Percentiles rank a stretch among this genome's conserved stretches.
phyloP scores from a whole-genome alignment of 1,140 invertebrate species.

The Ruditapes philippinarum region DNA sequence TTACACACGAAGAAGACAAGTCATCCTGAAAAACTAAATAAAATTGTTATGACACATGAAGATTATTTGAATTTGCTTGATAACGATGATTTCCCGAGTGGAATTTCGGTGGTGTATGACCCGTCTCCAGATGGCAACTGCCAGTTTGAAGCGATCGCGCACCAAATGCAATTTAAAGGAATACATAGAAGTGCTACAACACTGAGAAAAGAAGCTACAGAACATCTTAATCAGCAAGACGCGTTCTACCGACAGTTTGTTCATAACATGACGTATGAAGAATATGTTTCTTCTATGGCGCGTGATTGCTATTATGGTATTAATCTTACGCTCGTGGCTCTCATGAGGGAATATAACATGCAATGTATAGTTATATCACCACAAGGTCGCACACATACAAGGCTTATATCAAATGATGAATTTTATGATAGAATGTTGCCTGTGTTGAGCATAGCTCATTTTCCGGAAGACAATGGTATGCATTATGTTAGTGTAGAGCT shows the following conservation, averaged over 20 bases:
- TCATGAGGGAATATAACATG: conserved; percentile 45
- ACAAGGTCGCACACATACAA: neutral
- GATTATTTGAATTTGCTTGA: neutral
- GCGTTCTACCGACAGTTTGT: conserved; percentile 34
- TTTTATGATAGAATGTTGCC: conserved; percentile 10
- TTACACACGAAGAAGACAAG: neutral
- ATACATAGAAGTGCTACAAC: neutral
- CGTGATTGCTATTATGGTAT: conserved; percentile 23
- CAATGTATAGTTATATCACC: conserved; percentile 17
- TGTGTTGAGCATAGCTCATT: neutral
- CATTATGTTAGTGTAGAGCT: conserved; percentile 19
- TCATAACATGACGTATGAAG: neutral
- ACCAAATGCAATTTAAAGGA: neutral
- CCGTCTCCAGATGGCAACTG: conserved; percentile 34
- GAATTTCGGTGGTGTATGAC: neutral
- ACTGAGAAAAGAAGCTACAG: neutral
- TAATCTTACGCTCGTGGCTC: conserved; percentile 27
- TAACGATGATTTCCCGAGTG: neutral
- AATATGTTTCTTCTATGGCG: neutral
- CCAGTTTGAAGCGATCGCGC: conserved; percentile 1
- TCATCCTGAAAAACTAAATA: neutral
- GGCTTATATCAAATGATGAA: conserved; percentile 28
- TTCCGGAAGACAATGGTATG: conserved; percentile 28
- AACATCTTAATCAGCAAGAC: neutral
- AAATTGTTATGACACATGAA: neutral